These are phyloP conservation scores for Butorides virescens DNA, from an alignment of 2,113 vertebrate genomes.

Conservation along the genomic window DNA sequence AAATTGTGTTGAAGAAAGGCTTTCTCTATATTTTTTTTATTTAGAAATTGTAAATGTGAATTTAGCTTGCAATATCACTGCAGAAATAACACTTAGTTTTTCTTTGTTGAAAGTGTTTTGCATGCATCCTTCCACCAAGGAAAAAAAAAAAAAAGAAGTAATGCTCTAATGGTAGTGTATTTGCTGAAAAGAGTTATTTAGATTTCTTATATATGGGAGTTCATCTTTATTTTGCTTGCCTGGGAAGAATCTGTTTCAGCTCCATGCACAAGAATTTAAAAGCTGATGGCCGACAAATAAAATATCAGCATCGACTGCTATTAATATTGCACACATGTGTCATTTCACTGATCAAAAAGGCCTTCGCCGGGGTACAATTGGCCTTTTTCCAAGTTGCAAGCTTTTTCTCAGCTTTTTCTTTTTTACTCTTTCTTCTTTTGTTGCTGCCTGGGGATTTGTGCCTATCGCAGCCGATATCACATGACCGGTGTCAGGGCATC, in stretches of 20 bases:
- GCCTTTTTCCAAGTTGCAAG: conserved; percentile 81
- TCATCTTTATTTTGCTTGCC: conserved; percentile 56
- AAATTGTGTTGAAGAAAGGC: not conserved
- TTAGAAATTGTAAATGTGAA: conserved; percentile 14
- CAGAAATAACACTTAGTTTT: conserved; percentile 14
- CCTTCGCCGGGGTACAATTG: conserved; percentile 74
- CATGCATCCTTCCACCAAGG: conserved; percentile 40
- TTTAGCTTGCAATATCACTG: conserved; percentile 10
- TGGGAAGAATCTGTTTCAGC: conserved; percentile 49
- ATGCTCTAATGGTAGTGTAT: not conserved
- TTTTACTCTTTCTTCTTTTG: conserved; percentile 82
- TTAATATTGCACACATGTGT: conserved; percentile 90
- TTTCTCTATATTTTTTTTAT: not conserved
- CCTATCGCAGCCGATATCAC: conserved; percentile 79
- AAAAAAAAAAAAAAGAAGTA: conserved; percentile 35
- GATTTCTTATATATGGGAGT: conserved; percentile 32
- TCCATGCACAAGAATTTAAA: conserved; percentile 63
- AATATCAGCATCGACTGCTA: conserved; percentile 79
- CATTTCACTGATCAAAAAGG: conserved; percentile 80
- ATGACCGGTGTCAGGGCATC: conserved; percentile 81
- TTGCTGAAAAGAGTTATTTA: conserved; percentile 57
- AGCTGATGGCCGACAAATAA: conserved; percentile 62
- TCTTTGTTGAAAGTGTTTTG: conserved; percentile 17
- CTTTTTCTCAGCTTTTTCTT: conserved; percentile 81
- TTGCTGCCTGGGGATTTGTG: conserved; percentile 82